Percentiles rank a stretch among this genome's conserved stretches.
Evolutionary conservation across 2,888 invertebrate species (phyloP).

Genomic region (Dromius quadrimaculatus): DNA sequence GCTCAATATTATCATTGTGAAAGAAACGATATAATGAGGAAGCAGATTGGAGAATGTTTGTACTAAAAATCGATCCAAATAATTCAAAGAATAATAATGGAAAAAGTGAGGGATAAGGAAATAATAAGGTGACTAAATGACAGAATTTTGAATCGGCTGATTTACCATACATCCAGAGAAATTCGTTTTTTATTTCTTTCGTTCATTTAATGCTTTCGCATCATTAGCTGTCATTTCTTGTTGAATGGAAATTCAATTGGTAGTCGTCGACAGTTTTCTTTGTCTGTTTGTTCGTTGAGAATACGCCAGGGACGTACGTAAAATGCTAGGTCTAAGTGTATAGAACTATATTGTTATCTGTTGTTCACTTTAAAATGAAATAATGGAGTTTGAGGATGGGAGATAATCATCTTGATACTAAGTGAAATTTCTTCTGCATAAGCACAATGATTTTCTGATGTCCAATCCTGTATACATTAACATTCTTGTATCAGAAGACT

Average conservation of each 20-base stretch:
- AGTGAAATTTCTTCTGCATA: too few species aligned
- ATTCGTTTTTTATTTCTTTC: constrained; percentile 49
- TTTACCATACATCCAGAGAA: constrained; percentile 47
- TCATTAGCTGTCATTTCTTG: constrained; percentile 53
- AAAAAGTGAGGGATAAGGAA: constrained; percentile 18
- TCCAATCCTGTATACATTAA: too few species aligned
- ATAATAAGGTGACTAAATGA: constrained; percentile 21
- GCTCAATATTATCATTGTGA: too few species aligned
- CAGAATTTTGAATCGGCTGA: constrained; percentile 39
- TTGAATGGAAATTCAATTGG: constrained; percentile 51
- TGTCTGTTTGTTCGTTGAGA: constrained; percentile 17
- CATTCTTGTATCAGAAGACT: too few species aligned
- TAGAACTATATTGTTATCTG: too few species aligned
- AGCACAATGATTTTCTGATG: too few species aligned
- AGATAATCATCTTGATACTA: too few species aligned
- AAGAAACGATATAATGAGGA: background rate
- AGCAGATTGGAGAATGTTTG: constrained; percentile 31
- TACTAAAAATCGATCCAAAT: constrained; percentile 25
- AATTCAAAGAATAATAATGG: constrained; percentile 23
- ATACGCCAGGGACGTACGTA: constrained; percentile 6
- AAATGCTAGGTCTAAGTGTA: too few species aligned
- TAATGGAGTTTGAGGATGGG: too few species aligned
- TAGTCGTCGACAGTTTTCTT: constrained; percentile 40
- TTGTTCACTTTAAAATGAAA: too few species aligned
- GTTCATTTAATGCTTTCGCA: constrained; percentile 52